Evolutionary conservation across 1,140 invertebrate species (phyloP).

Genomic region (Rhyacophila brunnea): DNA sequence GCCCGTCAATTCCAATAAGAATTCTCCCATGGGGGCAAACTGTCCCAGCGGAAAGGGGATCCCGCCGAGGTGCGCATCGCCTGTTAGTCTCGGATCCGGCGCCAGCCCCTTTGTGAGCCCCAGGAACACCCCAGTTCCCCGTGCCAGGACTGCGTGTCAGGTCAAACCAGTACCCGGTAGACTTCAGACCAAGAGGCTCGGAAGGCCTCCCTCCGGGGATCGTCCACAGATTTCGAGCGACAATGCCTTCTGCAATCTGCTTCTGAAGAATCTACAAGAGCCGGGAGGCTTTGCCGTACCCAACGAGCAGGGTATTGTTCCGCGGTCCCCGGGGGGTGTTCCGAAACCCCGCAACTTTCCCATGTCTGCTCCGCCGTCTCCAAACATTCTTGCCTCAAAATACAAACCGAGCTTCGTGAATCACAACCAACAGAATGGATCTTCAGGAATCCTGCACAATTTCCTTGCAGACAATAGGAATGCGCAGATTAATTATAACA

Average conservation of each 20-base stretch:
- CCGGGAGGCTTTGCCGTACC: conserved; percentile 43
- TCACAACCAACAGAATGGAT: background rate
- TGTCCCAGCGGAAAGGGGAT: conserved; percentile 43
- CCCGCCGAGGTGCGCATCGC: conserved; percentile 42
- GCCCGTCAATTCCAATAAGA: conserved; percentile 53
- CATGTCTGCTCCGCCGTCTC: conserved; percentile 60
- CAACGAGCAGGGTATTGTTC: conserved; percentile 47
- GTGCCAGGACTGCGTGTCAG: conserved; percentile 42
- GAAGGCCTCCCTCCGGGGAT: conserved; percentile 5
- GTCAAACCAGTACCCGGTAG: conserved; percentile 13
- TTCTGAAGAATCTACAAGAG: conserved; percentile 29
- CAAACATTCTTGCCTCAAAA: conserved; percentile 49
- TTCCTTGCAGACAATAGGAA: background rate
- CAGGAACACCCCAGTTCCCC: conserved; percentile 69
- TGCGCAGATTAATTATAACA: conserved; percentile 22
- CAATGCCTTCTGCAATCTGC: conserved; percentile 21
- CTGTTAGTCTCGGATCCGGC: conserved; percentile 46
- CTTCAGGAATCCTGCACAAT: conserved; percentile 1
- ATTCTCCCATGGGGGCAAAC: conserved; percentile 42
- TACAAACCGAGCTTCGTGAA: conserved; percentile 40
- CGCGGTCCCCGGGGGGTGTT: conserved; percentile 39
- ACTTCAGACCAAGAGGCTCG: conserved; percentile 8
- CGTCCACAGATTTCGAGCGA: background rate
- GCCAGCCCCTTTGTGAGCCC: conserved; percentile 85
- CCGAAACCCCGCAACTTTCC: conserved; percentile 43